Conservation (phyloP, 2,888 invertebrate genomes). For the Hydrotaea cyrtoneurina region DNA sequence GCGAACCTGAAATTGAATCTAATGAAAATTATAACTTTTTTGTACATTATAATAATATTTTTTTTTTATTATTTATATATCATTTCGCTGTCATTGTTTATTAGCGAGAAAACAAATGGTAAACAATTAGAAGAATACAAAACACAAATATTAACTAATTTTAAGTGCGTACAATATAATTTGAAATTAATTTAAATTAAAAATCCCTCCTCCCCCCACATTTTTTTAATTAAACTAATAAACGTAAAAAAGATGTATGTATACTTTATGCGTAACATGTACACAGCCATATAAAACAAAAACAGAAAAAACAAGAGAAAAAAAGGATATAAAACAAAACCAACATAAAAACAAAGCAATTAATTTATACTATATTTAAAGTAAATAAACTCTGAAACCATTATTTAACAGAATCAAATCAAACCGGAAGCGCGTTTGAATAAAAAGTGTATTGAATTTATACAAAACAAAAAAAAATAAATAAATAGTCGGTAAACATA, state of each 20-base stretch:
- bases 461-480: background rate
- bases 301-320: conserved; percentile 47
- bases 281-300: conserved; percentile 62
- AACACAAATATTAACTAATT: conserved; percentile 71
- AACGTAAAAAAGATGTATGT: conserved; percentile 27
- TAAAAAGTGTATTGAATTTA: conserved; percentile 32
- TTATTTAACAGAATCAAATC: conserved; percentile 35
- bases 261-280: conserved; percentile 64
- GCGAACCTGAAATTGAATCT: conserved; percentile 65
- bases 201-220: conserved; percentile 54
- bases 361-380: conserved; percentile 41
- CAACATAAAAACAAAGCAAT: conserved; percentile 33
- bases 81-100: conserved; percentile 62
- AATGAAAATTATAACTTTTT: conserved; percentile 33
- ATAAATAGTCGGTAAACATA: background rate
- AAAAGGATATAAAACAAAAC: conserved; percentile 40
- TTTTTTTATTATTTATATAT: conserved; percentile 61
- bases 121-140: conserved; percentile 47
- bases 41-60: conserved; percentile 34
- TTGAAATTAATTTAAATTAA: conserved; percentile 68
- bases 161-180: conserved; percentile 72
- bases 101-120: conserved; percentile 30
- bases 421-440: conserved; percentile 4
- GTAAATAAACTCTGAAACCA: conserved; percentile 47
- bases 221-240: conserved; percentile 52